phyloP scores from a whole-genome alignment of 2,797 vertebrate species.

The Falco columbarius region DNA sequence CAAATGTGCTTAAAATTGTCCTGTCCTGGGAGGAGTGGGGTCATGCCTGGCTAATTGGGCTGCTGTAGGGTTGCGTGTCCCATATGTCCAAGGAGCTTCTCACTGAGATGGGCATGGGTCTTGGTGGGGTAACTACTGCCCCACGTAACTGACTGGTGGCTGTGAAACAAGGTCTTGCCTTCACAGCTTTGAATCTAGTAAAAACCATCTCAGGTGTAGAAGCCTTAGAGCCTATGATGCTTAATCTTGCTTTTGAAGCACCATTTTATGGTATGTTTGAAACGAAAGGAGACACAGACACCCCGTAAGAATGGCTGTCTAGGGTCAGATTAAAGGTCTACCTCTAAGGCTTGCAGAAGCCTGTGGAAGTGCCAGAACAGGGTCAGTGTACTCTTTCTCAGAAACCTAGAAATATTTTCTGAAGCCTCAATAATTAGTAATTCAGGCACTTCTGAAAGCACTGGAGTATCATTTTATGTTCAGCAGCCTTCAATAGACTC shows the following conservation, averaged over 20 bases:
- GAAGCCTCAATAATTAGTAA: neutral
- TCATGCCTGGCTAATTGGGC: neutral
- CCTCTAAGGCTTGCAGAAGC: neutral
- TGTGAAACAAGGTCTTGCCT: neutral
- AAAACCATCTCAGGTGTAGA: neutral
- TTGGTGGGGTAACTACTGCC: neutral
- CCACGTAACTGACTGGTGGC: neutral
- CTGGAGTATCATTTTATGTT: neutral
- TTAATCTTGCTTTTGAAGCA: neutral
- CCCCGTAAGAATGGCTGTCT: neutral
- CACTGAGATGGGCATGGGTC: neutral
- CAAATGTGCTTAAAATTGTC: neutral
- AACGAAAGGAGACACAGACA: neutral
- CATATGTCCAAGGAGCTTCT: neutral
- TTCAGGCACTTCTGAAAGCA: neutral
- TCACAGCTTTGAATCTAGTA: neutral
- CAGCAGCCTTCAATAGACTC: neutral
- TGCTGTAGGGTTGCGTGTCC: neutral
- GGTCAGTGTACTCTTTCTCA: neutral
- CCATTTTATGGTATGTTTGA: neutral
- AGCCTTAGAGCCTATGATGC: neutral
- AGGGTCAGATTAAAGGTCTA: neutral
- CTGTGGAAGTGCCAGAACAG: neutral
- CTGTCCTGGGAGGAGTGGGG: neutral
- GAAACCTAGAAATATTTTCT: neutral